These are phyloP conservation scores for Hydraecia micacea DNA, from an alignment of 2,888 invertebrate genomes.

Conservation along the genomic window DNA sequence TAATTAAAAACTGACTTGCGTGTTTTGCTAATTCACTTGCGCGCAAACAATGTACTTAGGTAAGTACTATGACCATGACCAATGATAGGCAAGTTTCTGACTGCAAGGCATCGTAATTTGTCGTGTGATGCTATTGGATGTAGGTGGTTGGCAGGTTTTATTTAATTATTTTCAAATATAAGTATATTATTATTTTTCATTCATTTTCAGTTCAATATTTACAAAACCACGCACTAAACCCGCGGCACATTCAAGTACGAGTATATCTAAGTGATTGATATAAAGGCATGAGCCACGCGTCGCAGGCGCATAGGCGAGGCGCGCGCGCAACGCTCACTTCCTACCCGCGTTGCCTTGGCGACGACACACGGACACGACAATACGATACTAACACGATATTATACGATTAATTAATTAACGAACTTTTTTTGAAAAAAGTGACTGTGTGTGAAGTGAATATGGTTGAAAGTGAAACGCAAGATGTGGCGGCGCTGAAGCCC, in stretches of 20 bases:
- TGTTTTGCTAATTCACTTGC: not conserved
- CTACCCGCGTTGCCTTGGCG: slow-evolving; percentile 63
- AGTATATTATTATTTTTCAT: not conserved
- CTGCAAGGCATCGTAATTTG: not conserved
- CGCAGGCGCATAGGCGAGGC: slow-evolving; percentile 57
- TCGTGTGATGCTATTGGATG: not conserved
- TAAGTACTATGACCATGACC: not conserved
- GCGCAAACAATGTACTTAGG: not conserved
- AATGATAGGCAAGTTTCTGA: not conserved
- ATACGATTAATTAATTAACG: slow-evolving; percentile 25
- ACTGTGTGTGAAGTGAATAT: slow-evolving; percentile 68
- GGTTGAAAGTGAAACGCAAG: slow-evolving; percentile 67
- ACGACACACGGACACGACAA: slow-evolving; percentile 36
- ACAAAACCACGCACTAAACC: slow-evolving; percentile 17
- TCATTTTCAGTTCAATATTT: not conserved
- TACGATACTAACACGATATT: slow-evolving; percentile 23
- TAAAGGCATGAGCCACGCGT: slow-evolving; percentile 49
- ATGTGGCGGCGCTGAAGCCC: slow-evolving; percentile 68
- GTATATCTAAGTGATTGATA: slow-evolving; percentile 51
- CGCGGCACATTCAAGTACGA: slow-evolving; percentile 19
- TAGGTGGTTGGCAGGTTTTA: too few species aligned
- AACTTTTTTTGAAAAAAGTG: slow-evolving; percentile 49
- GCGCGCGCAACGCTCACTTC: slow-evolving; percentile 67
- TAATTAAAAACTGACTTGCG: slow-evolving; percentile 1
- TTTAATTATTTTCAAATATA: not conserved